A percentile compares a stretch with the other conserved stretches of the same genome.
These are phyloP conservation scores for Prunella fulvescens DNA, from an alignment of 2,113 vertebrate species.

Conservation along the genomic window DNA sequence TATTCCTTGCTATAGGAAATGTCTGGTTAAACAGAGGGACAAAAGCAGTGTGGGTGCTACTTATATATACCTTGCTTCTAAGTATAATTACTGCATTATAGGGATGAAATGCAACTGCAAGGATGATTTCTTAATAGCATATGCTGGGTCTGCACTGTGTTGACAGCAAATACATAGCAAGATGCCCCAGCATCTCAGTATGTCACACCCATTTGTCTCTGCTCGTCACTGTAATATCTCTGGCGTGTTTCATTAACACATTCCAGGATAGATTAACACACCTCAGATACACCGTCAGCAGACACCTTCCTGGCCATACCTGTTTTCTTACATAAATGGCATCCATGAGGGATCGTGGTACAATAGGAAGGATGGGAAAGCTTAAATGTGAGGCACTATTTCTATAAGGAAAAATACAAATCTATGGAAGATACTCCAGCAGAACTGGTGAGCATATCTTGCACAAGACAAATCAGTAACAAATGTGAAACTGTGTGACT, in stretches of 20 bases:
- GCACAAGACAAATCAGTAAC: neutral
- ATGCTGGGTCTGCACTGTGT: neutral
- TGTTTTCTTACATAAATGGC: neutral
- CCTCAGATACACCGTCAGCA: neutral
- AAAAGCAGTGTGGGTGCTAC: neutral
- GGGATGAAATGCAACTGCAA: neutral
- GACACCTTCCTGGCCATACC: conserved; percentile 7
- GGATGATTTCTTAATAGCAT: conserved; percentile 8
- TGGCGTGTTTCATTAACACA: conserved; percentile 33
- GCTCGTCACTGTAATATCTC: neutral
- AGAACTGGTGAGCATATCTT: neutral
- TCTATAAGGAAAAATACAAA: neutral
- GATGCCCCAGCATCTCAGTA: neutral
- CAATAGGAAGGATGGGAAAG: neutral
- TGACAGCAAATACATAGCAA: neutral
- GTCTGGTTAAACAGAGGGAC: neutral
- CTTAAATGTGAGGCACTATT: neutral
- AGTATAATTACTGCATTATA: neutral
- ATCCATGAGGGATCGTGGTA: neutral
- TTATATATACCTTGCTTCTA: neutral
- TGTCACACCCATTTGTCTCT: conserved; percentile 22
- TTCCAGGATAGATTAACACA: neutral
- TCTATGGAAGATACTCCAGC: neutral
- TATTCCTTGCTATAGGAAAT: neutral
- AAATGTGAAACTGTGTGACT: neutral